These are phyloP conservation scores for Amiota communis DNA, from an alignment of 2,888 invertebrate species.

Conservation along the genomic window DNA sequence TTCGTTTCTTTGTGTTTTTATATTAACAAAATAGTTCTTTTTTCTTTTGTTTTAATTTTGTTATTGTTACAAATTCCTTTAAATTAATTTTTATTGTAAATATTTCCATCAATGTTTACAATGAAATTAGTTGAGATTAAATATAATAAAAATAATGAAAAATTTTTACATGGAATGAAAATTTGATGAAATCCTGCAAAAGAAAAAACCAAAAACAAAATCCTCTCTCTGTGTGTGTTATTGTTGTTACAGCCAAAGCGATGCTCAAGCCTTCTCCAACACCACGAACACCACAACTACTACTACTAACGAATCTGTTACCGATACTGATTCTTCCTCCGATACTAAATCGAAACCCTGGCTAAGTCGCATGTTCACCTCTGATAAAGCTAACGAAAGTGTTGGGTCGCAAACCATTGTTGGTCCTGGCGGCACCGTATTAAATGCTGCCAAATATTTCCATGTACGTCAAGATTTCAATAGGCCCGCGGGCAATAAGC, in stretches of 20 bases:
- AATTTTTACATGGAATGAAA: not conserved
- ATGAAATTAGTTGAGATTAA: slow-evolving; percentile 18
- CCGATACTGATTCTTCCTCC: slow-evolving; percentile 61
- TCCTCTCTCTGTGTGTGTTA: slow-evolving; percentile 64
- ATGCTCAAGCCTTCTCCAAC: slow-evolving; percentile 68
- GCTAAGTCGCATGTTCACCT: slow-evolving; percentile 72
- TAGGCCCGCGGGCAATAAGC: slow-evolving; percentile 71
- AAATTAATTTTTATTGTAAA: slow-evolving; percentile 21
- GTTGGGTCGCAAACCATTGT: slow-evolving; percentile 44
- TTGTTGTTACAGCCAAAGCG: slow-evolving; percentile 73
- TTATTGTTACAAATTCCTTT: not conserved
- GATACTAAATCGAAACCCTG: slow-evolving; percentile 70
- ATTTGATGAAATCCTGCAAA: slow-evolving; percentile 24
- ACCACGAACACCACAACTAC: slow-evolving; percentile 59
- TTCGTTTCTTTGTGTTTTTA: no score
- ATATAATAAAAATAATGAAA: not conserved
- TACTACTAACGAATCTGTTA: slow-evolving; percentile 58
- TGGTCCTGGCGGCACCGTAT: slow-evolving; percentile 47
- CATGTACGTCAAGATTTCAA: slow-evolving; percentile 72
- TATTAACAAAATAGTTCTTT: slow-evolving; percentile 17
- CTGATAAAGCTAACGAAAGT: slow-evolving; percentile 50
- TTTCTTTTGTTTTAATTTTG: slow-evolving; percentile 25
- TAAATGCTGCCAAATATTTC: slow-evolving; percentile 70
- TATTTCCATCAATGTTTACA: slow-evolving; percentile 21
- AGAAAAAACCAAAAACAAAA: slow-evolving; percentile 48